phyloP scores from a whole-genome alignment of 2,888 invertebrate genomes.

The Psococerastis gibbosa region DNA sequence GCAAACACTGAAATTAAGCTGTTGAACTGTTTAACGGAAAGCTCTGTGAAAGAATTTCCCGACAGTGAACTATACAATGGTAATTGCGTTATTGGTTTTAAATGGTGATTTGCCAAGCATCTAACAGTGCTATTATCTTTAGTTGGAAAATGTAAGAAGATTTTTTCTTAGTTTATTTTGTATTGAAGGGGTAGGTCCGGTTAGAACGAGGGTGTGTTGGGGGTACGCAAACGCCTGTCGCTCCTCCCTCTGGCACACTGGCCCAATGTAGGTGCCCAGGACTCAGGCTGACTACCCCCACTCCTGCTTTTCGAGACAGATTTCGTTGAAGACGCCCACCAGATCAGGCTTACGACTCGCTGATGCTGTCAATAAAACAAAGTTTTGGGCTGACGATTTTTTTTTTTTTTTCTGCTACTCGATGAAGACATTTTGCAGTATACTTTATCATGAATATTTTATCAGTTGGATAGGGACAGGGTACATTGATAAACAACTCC shows the following conservation, averaged over 20 bases:
- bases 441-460: too few relatives aligned
- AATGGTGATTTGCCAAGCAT: too few relatives aligned
- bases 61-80: background rate
- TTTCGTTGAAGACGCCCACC: constrained; percentile 3
- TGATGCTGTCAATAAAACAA: too few relatives aligned
- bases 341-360: background rate
- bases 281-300: background rate
- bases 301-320: background rate
- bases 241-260: constrained; percentile 7
- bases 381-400: background rate
- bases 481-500: too few relatives aligned
- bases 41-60: background rate
- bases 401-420: background rate
- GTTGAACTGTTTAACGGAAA: background rate
- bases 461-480: too few relatives aligned
- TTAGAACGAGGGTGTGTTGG: too few relatives aligned
- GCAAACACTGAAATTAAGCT: background rate
- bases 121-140: too few relatives aligned
- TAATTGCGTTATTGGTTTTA: background rate
- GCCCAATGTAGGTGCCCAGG: constrained; percentile 7
- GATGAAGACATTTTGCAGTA: too few relatives aligned
- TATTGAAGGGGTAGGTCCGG: too few relatives aligned
- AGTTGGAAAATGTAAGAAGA: too few relatives aligned
- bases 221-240: background rate
- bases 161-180: too few relatives aligned